Conservation (phyloP, 53 echinoderm and acorn worm genomes). For the Hippasteria phrygiana region DNA sequence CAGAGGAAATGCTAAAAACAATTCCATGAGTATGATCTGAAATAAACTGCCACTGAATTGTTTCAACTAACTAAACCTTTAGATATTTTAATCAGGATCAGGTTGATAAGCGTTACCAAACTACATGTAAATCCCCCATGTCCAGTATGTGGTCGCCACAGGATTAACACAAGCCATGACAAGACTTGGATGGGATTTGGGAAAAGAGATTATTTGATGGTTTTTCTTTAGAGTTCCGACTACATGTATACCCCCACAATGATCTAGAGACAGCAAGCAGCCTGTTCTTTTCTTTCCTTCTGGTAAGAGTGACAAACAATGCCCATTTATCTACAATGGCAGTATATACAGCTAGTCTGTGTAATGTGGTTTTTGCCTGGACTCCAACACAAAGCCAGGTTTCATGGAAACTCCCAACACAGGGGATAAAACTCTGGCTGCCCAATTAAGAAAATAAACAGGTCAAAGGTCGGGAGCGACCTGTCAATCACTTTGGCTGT, state of each 20-base stretch:
- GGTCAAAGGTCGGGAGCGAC: slow-evolving; percentile 27
- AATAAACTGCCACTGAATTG: too few species aligned
- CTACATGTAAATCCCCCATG: too few species aligned
- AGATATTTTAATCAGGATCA: too few species aligned
- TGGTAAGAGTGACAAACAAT: neutral
- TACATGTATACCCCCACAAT: neutral
- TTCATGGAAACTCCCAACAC: slow-evolving; percentile 60
- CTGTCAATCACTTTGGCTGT: slow-evolving; percentile 43
- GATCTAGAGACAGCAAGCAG: neutral
- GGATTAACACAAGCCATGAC: too few species aligned
- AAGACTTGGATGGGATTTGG: too few species aligned
- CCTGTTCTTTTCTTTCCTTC: neutral
- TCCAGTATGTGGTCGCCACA: too few species aligned
- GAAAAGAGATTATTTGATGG: too few species aligned
- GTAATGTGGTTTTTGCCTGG: slow-evolving; percentile 27
- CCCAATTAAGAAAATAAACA: slow-evolving; percentile 66
- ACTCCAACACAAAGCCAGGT: slow-evolving; percentile 36
- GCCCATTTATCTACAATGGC: neutral
- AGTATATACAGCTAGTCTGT: neutral
- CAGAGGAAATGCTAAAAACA: too few species aligned
- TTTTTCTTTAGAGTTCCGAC: too few species aligned
- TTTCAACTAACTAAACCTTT: too few species aligned
- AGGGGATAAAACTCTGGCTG: slow-evolving; percentile 15
- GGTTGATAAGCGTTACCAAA: too few species aligned
- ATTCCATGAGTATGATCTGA: too few species aligned